These are phyloP conservation scores for Drosophila punjabiensis DNA, from an alignment of 1,140 invertebrate genomes.

Conservation along the genomic window DNA sequence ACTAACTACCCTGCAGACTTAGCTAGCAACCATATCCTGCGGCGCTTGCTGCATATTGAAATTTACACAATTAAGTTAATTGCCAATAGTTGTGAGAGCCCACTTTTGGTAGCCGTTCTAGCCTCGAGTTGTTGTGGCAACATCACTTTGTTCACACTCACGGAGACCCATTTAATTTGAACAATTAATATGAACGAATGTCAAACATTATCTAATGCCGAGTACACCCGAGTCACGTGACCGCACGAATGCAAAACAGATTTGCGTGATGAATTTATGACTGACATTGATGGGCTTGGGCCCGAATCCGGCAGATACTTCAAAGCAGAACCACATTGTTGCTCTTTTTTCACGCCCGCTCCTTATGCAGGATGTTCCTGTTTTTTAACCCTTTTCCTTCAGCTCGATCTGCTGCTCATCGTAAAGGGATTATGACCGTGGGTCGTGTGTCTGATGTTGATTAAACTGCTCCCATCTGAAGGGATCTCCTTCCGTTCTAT, in stretches of 20 bases:
- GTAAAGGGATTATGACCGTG: constrained; percentile 49
- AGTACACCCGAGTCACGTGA: constrained; percentile 69
- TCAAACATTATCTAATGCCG: constrained; percentile 75
- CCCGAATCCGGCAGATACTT: constrained; percentile 55
- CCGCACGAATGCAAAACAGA: constrained; percentile 79
- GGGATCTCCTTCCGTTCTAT: background rate
- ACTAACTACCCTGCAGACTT: constrained; percentile 18
- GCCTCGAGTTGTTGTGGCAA: constrained; percentile 58
- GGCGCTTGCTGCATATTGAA: constrained; percentile 61
- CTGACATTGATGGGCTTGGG: constrained; percentile 73
- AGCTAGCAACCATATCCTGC: constrained; percentile 49
- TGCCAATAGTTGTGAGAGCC: constrained; percentile 61
- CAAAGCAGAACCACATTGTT: constrained; percentile 61
- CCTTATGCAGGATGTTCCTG: constrained; percentile 15
- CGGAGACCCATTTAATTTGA: constrained; percentile 65
- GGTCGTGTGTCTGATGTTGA: constrained; percentile 77
- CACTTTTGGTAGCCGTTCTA: constrained; percentile 16
- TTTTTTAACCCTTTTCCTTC: constrained; percentile 68
- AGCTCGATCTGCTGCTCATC: constrained; percentile 56
- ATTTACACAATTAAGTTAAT: constrained; percentile 75
- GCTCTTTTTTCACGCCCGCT: constrained; percentile 80
- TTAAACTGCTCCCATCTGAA: constrained; percentile 64
- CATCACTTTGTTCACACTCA: constrained; percentile 65
- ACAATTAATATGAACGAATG: constrained; percentile 74
- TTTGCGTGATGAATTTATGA: constrained; percentile 84